Base-by-base conservation (phyloP, 2,797 vertebrate species). In the Acanthurus lineatus region DNA sequence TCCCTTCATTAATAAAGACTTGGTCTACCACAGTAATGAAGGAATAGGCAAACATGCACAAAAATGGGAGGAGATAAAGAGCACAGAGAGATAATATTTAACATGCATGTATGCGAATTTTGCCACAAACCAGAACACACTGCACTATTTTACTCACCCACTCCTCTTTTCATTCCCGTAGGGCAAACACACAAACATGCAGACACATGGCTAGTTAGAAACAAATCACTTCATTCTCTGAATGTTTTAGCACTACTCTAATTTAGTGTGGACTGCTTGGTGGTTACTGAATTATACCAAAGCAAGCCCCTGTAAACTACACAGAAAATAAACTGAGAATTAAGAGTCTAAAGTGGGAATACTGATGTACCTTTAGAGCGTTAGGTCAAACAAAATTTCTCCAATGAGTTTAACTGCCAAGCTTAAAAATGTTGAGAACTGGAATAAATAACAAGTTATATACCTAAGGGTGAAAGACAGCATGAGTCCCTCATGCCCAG, bases 1-100 rank as follows among this genome's bases (percentile, higher is more conserved):
- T 92, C 88, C 83, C 86, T 88, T 92, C 90, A 92, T 94, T 92
- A 93, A 90, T 91, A 89, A 92, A 91, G 91, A 86, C 84, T 83
- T 87, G 72, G 66, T 86, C 83, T 77, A 74, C 67, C 74, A 75
- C 76, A 73, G 76, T 88, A 87, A 89, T 84, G 71, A 87, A 88
- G 81, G 65, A 85, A 76, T 60, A 76, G 85, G 73, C 54, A 60
- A 69, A 63, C 1, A 0, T 10, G 72, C 76, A 70, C 42, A 69
- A 81, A 63, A 72, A 44, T 56, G 15, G 8, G 56, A n/a, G 38
- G 58, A 35, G 52, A 28, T 72, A 12, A 64, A 22, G 56, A 78
- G 22, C 28, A 67, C 38, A 58, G 53, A 76, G 47, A 73, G 42
- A 82, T 61, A 59, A 77, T 56, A 81, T 79, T 59, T 38, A 58